Evolutionary conservation across 2,113 vertebrate species (phyloP).

Genomic region (Cygnus buccinator): DNA sequence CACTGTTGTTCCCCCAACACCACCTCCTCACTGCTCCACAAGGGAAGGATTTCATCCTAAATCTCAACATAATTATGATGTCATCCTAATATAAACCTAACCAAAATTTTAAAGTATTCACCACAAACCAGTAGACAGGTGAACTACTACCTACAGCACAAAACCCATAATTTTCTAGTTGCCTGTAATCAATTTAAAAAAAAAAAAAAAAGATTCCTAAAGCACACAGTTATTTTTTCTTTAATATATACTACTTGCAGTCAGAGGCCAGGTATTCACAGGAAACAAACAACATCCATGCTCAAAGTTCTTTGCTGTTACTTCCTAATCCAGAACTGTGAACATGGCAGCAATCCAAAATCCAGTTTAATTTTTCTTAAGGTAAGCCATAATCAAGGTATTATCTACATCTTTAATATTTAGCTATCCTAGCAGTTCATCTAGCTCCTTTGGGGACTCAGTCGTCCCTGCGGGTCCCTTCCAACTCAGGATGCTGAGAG

Average conservation of each 20-base stretch:
- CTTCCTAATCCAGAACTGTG: background rate
- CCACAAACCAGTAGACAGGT: background rate
- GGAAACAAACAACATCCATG: background rate
- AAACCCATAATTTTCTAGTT: background rate
- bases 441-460: background rate
- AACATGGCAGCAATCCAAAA: background rate
- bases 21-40: background rate
- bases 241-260: background rate
- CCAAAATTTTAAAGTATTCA: background rate
- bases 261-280: background rate
- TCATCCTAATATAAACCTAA: background rate
- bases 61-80: background rate
- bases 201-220: background rate
- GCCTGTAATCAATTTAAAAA: background rate
- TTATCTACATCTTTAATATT: background rate
- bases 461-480: no score
- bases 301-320: background rate
- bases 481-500: background rate
- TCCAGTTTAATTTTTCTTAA: background rate
- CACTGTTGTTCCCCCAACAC: background rate
- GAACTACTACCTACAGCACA: background rate
- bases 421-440: background rate
- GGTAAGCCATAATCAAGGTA: rapidly evolving
- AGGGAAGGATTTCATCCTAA: background rate
- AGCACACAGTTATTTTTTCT: background rate